Evolutionary conservation across 2,113 vertebrate species (phyloP), one percentile per base, ranked within the genome.

Genomic region (Ophiodon elongatus): DNA sequence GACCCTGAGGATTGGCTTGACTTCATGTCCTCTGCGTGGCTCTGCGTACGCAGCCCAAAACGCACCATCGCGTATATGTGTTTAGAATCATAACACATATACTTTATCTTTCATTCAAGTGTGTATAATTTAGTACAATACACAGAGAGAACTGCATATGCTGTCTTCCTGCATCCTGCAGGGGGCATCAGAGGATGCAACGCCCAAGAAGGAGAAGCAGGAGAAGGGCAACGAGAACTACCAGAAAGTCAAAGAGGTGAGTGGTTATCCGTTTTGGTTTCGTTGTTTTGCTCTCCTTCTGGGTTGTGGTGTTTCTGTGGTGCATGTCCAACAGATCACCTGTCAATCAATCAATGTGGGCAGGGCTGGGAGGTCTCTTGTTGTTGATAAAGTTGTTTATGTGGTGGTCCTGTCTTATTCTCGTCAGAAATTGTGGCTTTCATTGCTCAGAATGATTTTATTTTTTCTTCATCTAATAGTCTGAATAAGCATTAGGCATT

Each of bases 151-250:
- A 60, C 31, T 86, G 60, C 82, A 59, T 37, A 45, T 84, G 85
- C 57, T 90, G 84, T 88, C 47, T 87, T 86, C 68, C 71, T 92
- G 63, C 86, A 3, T 91, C 90, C 91, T 92, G 31, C 62, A 94
- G 93, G 91, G 39, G 59, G 77, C 92, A 17, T 85, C 94, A 0
- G 96, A 97, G 0, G 96, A 96, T 19, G 87, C 94, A 0, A 85
- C 95, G 0, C 94, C 95, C 33, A 95, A 94, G 85, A 96, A 95
- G 35, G 93, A 94, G 4, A 94, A 95, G 0, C 92, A 93, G 73
- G 97, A 97, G 80, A 99, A 97, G 86, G 97, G 96, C 94, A 98
- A 97, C 0, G 97, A 99, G 92, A 99, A 96, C 94, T 99, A 99
- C 86, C 96, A 97, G 94, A 95, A 96, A 67, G 97, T 98, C 82